A percentile compares a stretch with the other conserved stretches of the same genome.
Conservation (phyloP, 2,797 vertebrate genomes). For the Macropus fuliginosus region DNA sequence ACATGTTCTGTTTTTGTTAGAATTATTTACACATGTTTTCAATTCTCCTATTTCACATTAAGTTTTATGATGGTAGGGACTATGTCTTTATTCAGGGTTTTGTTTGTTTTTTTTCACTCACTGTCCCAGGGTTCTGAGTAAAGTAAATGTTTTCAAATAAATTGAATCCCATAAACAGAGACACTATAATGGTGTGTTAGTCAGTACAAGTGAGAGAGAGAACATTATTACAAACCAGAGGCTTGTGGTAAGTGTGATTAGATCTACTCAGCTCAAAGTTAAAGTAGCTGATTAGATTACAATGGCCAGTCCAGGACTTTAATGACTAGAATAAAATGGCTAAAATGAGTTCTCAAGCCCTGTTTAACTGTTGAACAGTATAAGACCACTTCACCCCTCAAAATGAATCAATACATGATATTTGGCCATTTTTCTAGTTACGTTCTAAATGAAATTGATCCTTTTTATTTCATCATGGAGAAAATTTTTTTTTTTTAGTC, state of each 20-base stretch:
- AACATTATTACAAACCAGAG: constrained; percentile 37
- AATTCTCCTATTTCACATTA: neutral
- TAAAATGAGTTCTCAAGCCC: neutral
- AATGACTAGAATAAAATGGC: neutral
- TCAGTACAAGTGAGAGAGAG: constrained; percentile 42
- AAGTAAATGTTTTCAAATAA: neutral
- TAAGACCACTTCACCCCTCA: neutral
- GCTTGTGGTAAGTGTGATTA: constrained; percentile 30
- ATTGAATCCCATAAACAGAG: neutral
- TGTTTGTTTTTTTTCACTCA: neutral
- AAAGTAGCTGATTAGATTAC: neutral
- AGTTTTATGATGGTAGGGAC: neutral
- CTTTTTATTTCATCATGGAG: constrained; percentile 61
- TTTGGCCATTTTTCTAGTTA: constrained; percentile 50
- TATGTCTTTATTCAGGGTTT: neutral
- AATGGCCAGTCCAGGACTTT: constrained; percentile 14
- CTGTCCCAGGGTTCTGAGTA: neutral
- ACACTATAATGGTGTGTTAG: neutral
- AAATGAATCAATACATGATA: constrained; percentile 38
- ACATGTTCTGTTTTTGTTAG: neutral
- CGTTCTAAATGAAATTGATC: constrained; percentile 59
- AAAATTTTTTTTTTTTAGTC: constrained; percentile 2
- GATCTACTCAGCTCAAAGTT: constrained; percentile 30
- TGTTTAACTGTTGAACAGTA: constrained; percentile 20
- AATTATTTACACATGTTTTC: neutral